These are phyloP conservation scores for Drosophila buzzatii DNA, from an alignment of 2,888 invertebrate genomes.

Conservation along the genomic window DNA sequence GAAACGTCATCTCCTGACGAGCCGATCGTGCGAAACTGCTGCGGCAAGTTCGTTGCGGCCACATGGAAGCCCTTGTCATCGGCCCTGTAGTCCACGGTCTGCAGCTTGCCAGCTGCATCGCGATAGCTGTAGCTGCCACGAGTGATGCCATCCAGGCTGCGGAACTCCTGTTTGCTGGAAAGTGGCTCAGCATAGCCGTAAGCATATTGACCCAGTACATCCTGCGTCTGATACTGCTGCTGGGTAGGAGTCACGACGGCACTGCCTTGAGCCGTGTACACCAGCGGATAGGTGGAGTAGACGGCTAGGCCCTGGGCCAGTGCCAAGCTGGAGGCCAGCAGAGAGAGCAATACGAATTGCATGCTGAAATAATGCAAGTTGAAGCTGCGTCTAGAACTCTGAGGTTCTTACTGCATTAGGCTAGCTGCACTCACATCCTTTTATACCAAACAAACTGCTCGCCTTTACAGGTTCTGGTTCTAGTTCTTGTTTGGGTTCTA, in stretches of 20 bases:
- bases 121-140: slow-evolving; percentile 88
- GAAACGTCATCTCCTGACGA: not conserved
- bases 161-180: slow-evolving; percentile 87
- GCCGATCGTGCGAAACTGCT: slow-evolving; percentile 33
- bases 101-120: slow-evolving; percentile 87
- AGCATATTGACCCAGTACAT: slow-evolving; percentile 88
- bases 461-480: slow-evolving; percentile 46
- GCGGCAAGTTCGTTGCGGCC: slow-evolving; percentile 88
- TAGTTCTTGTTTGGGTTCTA: slow-evolving; percentile 12
- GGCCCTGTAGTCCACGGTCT: slow-evolving; percentile 87
- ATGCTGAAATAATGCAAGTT: slow-evolving; percentile 55
- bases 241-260: slow-evolving; percentile 84
- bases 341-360: slow-evolving; percentile 76
- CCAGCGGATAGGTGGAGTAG: slow-evolving; percentile 68
- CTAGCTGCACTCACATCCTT: slow-evolving; percentile 65
- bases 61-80: slow-evolving; percentile 88
- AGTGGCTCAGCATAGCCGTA: slow-evolving; percentile 88
- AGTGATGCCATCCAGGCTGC: slow-evolving; percentile 87
- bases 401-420: slow-evolving; percentile 60
- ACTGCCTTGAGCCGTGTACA: slow-evolving; percentile 76
- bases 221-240: slow-evolving; percentile 87
- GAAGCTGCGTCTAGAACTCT: slow-evolving; percentile 23
- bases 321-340: slow-evolving; percentile 66
- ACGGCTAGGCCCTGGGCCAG: slow-evolving; percentile 64
- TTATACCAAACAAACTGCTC: slow-evolving; percentile 69